Conservation (phyloP, 2,888 invertebrate genomes). For the Dynastes grantii region DNA sequence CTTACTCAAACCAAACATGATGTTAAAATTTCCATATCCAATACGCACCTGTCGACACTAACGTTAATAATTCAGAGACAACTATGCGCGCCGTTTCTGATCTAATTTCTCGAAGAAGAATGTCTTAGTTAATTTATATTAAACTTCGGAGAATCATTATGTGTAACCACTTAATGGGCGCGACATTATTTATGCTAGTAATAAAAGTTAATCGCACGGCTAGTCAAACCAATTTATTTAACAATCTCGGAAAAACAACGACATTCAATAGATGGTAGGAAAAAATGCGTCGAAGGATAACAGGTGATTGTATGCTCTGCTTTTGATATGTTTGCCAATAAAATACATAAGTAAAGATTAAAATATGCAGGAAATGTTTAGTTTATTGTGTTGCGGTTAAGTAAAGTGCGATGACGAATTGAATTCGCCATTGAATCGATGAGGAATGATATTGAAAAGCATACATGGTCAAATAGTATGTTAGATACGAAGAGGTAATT, state of each 20-base stretch:
- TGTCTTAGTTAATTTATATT: constrained; percentile 18
- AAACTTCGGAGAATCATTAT: neutral
- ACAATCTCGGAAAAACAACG: constrained; percentile 11
- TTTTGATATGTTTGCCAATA: neutral
- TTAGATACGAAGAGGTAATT: too few species aligned
- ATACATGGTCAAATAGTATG: neutral
- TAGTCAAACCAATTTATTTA: constrained; percentile 11
- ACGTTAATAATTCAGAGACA: constrained; percentile 17
- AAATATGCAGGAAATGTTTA: constrained; percentile 2
- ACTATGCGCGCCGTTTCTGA: neutral
- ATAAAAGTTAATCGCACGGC: constrained; percentile 7
- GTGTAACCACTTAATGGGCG: neutral
- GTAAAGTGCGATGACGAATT: too few species aligned
- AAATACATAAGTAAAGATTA: neutral
- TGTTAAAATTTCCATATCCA: neutral
- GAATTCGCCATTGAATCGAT: too few species aligned
- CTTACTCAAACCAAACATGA: neutral
- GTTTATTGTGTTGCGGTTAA: neutral
- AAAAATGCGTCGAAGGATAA: neutral
- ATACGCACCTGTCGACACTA: neutral
- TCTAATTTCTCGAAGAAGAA: constrained; percentile 32
- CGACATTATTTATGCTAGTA: constrained; percentile 8
- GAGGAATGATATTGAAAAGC: too few species aligned
- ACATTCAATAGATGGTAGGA: neutral
- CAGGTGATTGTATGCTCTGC: constrained; percentile 10